Evolutionary conservation across 2,888 invertebrate species (phyloP), one percentile per base, ranked within the genome.

Genomic region (Chydorus sphaericus): DNA sequence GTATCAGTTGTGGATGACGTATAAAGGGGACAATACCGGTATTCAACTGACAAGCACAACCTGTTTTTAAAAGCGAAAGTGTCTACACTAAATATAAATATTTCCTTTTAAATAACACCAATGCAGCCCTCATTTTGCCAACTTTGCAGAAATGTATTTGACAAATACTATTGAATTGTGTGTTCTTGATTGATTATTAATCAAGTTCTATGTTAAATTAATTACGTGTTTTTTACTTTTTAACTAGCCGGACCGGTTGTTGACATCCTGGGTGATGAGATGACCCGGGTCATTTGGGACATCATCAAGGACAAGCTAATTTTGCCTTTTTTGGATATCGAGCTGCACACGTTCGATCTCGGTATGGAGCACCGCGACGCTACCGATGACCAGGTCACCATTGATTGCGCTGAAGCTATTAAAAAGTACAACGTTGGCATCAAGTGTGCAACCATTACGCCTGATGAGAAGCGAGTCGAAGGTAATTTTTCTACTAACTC

Each of bases 371-470:
- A 92, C 70, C 80, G 97, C 59, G 96, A 98, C 69, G 79, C 82
- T 63, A 98, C 97, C 52, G 78, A 88, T 58, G 97, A 98, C 68
- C 82, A 92, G 72, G 93, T 98, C 3, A 98, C 97, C 1, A 75
- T 94, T 61, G 97, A 97, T 63, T 93, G 94, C 70, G 97, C 97
- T 7, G 83, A 94, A 70, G 97, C 97, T 14, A 80, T 97, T 57
- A 87, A 91, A 69, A 90, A 91, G 68, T 96, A 93, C 75, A 94
- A 92, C 71, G 97, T 98, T 53, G 98, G 97, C 39, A 90, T 98
- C 62, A 98, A 98, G 71, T 98, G 98, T 73, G 97, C 97, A 26
- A 90, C 97, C 3, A 98, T 97, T 61, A 97, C 97, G 1, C 96
- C 97, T 2, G 97, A 97, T 70, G 97, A 97, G 70, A 86, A 88